A percentile compares a stretch with the other conserved stretches of the same genome.
Conservation (phyloP, 2,113 vertebrate species). For the Pterocles gutturalis region DNA sequence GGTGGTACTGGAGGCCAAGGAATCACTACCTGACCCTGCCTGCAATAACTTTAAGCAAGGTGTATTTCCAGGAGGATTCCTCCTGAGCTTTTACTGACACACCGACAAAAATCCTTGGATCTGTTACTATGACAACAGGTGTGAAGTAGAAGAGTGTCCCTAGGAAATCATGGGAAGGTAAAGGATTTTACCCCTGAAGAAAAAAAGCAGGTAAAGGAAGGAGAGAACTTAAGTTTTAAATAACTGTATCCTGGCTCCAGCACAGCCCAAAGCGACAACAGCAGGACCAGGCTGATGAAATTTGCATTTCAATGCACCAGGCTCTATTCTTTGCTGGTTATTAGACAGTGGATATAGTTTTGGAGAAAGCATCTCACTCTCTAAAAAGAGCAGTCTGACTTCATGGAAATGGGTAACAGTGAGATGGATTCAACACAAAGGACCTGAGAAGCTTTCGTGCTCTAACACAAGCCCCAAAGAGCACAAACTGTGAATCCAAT, state of each 20-base stretch:
- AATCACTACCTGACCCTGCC: not conserved
- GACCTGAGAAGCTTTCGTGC: not conserved
- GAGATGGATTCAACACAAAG: not conserved
- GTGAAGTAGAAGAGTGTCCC: not conserved
- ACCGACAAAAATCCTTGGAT: not conserved
- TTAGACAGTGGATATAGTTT: not conserved
- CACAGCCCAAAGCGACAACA: not conserved
- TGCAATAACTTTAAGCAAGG: not conserved
- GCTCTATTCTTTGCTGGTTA: not conserved
- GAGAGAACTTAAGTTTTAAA: not conserved
- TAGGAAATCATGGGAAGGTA: not conserved
- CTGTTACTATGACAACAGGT: slow-evolving; percentile 49
- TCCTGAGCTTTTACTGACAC: slow-evolving; percentile 20
- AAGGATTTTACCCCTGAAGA: not conserved
- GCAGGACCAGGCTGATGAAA: not conserved
- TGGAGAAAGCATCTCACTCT: not conserved
- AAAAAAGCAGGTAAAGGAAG: not conserved
- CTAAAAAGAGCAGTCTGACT: not conserved
- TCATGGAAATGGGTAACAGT: not conserved
- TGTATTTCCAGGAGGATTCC: not conserved
- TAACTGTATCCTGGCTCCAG: not conserved
- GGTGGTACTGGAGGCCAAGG: not conserved
- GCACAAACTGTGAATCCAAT: not conserved
- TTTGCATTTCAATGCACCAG: not conserved
- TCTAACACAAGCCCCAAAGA: not conserved